These are phyloP conservation scores for Pecten maximus DNA, from an alignment of 2,888 invertebrate genomes.

Conservation along the genomic window DNA sequence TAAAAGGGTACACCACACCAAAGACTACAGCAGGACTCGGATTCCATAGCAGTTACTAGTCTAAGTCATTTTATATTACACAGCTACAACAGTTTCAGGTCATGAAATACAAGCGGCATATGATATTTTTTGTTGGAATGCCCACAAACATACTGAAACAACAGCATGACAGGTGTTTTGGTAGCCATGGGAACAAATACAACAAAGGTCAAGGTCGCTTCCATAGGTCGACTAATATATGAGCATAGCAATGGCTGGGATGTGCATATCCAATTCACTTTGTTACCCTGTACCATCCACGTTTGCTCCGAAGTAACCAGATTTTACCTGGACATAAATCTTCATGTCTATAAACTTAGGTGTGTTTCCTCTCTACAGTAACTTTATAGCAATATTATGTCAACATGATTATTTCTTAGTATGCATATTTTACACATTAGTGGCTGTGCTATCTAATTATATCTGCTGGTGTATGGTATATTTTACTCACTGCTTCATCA, in stretches of 20 bases:
- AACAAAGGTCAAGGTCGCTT: background rate
- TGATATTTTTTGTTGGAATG: background rate
- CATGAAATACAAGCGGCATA: background rate
- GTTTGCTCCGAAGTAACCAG: background rate
- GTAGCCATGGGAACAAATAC: slow-evolving; percentile 7
- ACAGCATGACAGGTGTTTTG: background rate
- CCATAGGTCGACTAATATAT: background rate
- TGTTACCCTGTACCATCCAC: background rate
- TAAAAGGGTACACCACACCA: background rate
- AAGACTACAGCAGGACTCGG: background rate
- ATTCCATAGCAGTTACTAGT: background rate
- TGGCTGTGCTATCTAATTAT: no score
- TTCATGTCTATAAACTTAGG: background rate
- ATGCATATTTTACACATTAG: no score
- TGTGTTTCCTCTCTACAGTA: background rate
- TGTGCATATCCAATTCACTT: background rate
- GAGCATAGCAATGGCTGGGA: background rate
- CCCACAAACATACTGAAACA: background rate
- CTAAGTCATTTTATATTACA: background rate
- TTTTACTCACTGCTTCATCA: no score
- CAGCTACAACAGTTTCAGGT: background rate
- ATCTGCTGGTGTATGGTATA: no score
- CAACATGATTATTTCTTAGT: no score
- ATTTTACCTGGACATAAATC: background rate
- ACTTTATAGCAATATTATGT: no score